Base-by-base conservation (phyloP, 1,140 invertebrate species). In the Caenorhabditis remanei region DNA sequence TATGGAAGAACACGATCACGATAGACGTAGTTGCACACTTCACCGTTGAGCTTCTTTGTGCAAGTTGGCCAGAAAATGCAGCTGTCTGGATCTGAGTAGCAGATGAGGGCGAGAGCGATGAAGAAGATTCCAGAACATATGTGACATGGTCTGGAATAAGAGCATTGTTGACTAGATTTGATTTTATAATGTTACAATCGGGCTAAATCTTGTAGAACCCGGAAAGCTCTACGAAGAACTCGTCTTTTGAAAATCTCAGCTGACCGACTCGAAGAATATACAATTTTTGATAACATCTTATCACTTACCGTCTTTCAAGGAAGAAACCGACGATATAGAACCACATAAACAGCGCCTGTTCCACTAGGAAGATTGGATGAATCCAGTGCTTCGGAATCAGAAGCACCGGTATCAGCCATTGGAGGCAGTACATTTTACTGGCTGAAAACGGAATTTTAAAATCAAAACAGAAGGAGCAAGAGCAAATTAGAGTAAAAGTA, bases 31-130 rank as follows among this genome's bases (percentile, higher is more conserved):
- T 21, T 82, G 67, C 87, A 88, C 84, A 85, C 55, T 21, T 85
- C 83, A 9, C 71, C 87, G 56, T 88, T 85, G n/a, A 48, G 48
- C 46, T 50, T 85, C 24, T 79, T 67, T 5, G 58, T 21, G 41
- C 87, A 88, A 8, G 87, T 88, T 24, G 87, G 87, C 84, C 83
- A 88, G 83, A 88, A 88, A n/a, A 88, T 88, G 71, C 87, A 88
- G 56, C 79, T 84, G 58, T 88, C 87, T 11, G 84, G 63, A 41
- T 88, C 87, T 8, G 87, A 48, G 32, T 88, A 88, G 82, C 87
- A 88, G 32, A 88, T 46, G 32, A 88, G 84, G 4, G 63, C 63
- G 40, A 88, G 48, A 9, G 87, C 87, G 32, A 85, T 55, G 71
- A 88, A 67, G 84, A 88, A 88, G 56, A 88, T 85, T n/a, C 43